Percentiles rank a stretch among this genome's conserved stretches.
Conservation (phyloP, 2,797 vertebrate genomes). For the Alectoris magna region DNA sequence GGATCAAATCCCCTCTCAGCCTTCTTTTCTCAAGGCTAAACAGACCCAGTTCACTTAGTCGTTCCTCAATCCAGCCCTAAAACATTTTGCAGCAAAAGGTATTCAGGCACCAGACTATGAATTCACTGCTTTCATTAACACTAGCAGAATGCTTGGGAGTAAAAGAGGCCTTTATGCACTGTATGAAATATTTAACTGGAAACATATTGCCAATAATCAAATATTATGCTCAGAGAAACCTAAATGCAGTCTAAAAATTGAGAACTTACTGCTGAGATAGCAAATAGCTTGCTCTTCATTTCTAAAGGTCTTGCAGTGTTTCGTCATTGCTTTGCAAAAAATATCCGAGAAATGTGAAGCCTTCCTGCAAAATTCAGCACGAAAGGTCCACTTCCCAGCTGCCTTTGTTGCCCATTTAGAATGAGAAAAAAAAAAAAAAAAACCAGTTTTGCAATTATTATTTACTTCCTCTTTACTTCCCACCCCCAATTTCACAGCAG, state of each 20-base stretch:
- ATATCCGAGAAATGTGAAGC: constrained; percentile 9
- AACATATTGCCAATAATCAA: constrained; percentile 68
- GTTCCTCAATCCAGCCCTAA: not conserved
- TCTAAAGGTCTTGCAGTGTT: constrained; percentile 41
- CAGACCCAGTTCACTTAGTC: too few relatives aligned
- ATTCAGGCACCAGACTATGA: constrained; percentile 28
- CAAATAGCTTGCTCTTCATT: constrained; percentile 41
- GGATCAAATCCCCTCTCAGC: too few relatives aligned
- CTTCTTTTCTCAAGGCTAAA: too few relatives aligned
- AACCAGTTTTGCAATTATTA: constrained; percentile 2
- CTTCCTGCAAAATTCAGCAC: constrained; percentile 23
- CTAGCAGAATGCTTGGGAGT: not conserved
- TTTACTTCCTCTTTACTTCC: constrained; percentile 19
- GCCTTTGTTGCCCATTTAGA: constrained; percentile 24
- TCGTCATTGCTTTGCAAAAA: constrained; percentile 22
- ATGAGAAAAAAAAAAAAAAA: not conserved
- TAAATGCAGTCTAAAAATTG: constrained; percentile 49
- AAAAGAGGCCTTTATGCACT: constrained; percentile 48
- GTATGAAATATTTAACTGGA: constrained; percentile 70
- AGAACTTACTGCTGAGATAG: constrained; percentile 58
- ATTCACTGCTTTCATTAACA: constrained; percentile 61
- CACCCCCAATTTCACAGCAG: not conserved
- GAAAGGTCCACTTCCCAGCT: constrained; percentile 29
- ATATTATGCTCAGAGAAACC: constrained; percentile 28
- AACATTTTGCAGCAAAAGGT: constrained; percentile 52